Evolutionary conservation across 2,888 invertebrate genomes (phyloP), one percentile per base, ranked within the genome.

Genomic region (Thymelicus lineola): DNA sequence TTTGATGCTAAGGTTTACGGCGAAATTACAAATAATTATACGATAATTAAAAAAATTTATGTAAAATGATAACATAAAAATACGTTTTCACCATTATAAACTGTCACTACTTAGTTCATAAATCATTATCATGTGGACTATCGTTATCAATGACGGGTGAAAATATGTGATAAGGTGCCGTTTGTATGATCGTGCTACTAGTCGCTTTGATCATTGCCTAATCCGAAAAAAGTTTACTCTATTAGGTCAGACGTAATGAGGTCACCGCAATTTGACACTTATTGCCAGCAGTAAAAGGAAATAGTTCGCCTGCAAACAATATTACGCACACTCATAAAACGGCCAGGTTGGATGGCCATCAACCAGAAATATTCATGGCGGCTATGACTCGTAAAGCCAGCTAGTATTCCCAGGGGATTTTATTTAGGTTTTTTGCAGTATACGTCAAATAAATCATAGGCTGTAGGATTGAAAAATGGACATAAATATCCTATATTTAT

Each of bases 311-410:
- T 59, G 59, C 48, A 20, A 36, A 20, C 36, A 57, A 59, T 70
- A 64, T 59, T 50, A 69, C 63, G 55, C 68, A 64, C 64, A 57
- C 61, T 69, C 68, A 50, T 70, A 70, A 64, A 64, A 20, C 57
- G 38, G 50, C 63, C 70, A 70, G 70, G 64, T 70, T 50, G 69
- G 63, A 57, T 69, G 62, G 48, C 64, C 28, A 50, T 70, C 58
- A 64, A 70, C 64, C 17, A 70, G 69, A 64, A 70, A 63, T 64
- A 70, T 70, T 70, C 69, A 70, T 69, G 38, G 58, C 58, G 5
- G 69, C 64, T 35, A 58, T 63, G 50, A 58, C 69, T 64, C 69
- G 59, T 70, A 70, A 70, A 64, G 50, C 53, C 45, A 61, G 63
- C 59, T 42, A 53, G 69, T 59, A 58, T 57, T 45, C 58, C 64